phyloP scores from a whole-genome alignment of 2,113 vertebrate species.

The Hyla sarda region DNA sequence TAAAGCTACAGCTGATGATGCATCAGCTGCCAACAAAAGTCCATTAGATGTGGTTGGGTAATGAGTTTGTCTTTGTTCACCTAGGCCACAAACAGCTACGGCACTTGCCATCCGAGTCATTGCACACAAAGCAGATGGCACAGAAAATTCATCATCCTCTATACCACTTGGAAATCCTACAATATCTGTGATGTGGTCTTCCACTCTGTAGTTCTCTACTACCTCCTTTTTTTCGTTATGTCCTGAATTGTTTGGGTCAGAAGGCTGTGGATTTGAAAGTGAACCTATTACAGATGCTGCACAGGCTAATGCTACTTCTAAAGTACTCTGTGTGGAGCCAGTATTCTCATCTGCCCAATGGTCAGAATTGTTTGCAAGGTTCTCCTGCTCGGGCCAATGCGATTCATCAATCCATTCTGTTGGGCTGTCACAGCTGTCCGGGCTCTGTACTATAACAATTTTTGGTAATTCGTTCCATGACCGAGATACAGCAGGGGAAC shows the following conservation, averaged over 20 bases:
- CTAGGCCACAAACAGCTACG: constrained; percentile 84
- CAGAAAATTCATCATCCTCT: constrained; percentile 74
- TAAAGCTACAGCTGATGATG: constrained; percentile 76
- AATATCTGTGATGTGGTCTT: constrained; percentile 56
- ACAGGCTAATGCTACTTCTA: constrained; percentile 89
- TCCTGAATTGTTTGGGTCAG: constrained; percentile 78
- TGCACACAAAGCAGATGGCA: constrained; percentile 87
- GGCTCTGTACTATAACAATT: constrained; percentile 95
- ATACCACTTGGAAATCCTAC: constrained; percentile 57
- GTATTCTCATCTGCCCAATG: constrained; percentile 63
- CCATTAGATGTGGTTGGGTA: constrained; percentile 72
- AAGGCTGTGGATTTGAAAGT: constrained; percentile 86
- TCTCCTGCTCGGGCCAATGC: constrained; percentile 67
- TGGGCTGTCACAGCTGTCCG: constrained; percentile 81
- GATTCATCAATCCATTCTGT: constrained; percentile 77
- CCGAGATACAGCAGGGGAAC: constrained; percentile 65
- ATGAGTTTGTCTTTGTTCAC: constrained; percentile 67
- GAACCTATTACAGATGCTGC: constrained; percentile 92
- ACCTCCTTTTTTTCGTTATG: constrained; percentile 63
- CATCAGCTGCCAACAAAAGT: constrained; percentile 79
- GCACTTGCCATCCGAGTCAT: constrained; percentile 91
- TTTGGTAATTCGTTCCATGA: constrained; percentile 91
- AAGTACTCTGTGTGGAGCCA: constrained; percentile 72
- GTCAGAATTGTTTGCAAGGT: constrained; percentile 61
- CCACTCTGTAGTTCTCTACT: not conserved